Evolutionary conservation across 2,888 invertebrate genomes (phyloP).

Genomic region (Didymodactylos carnosus): DNA sequence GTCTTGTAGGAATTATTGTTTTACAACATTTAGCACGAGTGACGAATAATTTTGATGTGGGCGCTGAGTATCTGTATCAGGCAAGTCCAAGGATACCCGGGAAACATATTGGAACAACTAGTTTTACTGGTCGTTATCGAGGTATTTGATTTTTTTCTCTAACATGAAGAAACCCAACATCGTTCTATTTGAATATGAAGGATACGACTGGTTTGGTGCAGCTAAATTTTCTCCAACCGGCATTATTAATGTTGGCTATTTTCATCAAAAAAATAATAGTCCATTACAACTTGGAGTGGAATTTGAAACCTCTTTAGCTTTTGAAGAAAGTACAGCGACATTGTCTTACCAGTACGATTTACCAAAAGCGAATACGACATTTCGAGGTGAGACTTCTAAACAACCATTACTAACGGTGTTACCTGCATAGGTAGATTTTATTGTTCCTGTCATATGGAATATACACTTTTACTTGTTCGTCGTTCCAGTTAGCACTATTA

Average conservation of each 20-base stretch:
- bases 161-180: background rate
- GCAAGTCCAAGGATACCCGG: constrained; percentile 63
- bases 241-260: constrained; percentile 44
- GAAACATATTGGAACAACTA: constrained; percentile 65
- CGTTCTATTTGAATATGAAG: background rate
- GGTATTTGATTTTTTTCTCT: constrained; percentile 33
- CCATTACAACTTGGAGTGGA: constrained; percentile 73
- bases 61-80: constrained; percentile 80
- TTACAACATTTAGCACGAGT: constrained; percentile 52
- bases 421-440: no score
- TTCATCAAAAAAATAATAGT: constrained; percentile 77
- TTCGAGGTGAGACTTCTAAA: constrained; percentile 61
- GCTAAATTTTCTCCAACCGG: constrained; percentile 1
- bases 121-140: constrained; percentile 60
- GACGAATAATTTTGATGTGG: constrained; percentile 59
- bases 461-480: no score
- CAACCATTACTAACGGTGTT: no score
- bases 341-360: constrained; percentile 82
- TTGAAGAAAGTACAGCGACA: constrained; percentile 72
- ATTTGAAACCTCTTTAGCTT: constrained; percentile 71
- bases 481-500: no score
- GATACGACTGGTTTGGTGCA: constrained; percentile 10
- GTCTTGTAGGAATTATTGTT: constrained; percentile 28
- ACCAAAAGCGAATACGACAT: constrained; percentile 75
- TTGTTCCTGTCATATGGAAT: no score